Evolutionary conservation across 2,888 invertebrate species (phyloP), one percentile per base, ranked within the genome.

Genomic region (Encarsia formosa): DNA sequence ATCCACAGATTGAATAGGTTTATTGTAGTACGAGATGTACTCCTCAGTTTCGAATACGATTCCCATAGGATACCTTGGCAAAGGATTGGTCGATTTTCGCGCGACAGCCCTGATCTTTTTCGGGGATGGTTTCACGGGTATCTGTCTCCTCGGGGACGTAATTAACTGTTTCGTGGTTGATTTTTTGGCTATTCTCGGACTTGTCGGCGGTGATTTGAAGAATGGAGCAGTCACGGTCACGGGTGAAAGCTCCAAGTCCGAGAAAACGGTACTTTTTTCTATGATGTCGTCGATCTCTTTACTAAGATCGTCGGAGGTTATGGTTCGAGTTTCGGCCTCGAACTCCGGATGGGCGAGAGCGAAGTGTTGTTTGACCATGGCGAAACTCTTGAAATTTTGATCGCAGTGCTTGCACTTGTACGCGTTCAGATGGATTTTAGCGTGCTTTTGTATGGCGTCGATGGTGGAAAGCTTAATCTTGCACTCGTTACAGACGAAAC

Each of bases 81-180:
- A 59, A 2, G 68, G 67, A 13, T 79, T 77, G 0, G 81, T 81
- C 0, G 81, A 81, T 61, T 82, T 82, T 34, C 73, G 62, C 3
- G 75, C 75, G 0, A 74, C 73, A 3, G 69, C 60, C 29, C 65
- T 68, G 13, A 64, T 37, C 18, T 62, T 65, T 6, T 39, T 55
- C 1, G 66, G 59, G 1, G 40, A 29, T 0, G 59, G 51, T 6
- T 54, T 53, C 1, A 60, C 20, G n/a, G n/a, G n/a, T n/a, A n/a
- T n/a, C n/a, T n/a, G n/a, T n/a, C n/a, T n/a, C n/a, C n/a, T n/a
- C n/a, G n/a, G n/a, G n/a, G n/a, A n/a, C 0, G 62, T 9, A 9
- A 54, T 39, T 1, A 66, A 56, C 23, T 60, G 60, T 22, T 67
- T 70, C 0, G 75, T 68, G 0, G 78, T 79, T 0, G 78, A 78